Evolutionary conservation across 2,113 vertebrate species (phyloP).

Genomic region (Sinosuthora webbiana): DNA sequence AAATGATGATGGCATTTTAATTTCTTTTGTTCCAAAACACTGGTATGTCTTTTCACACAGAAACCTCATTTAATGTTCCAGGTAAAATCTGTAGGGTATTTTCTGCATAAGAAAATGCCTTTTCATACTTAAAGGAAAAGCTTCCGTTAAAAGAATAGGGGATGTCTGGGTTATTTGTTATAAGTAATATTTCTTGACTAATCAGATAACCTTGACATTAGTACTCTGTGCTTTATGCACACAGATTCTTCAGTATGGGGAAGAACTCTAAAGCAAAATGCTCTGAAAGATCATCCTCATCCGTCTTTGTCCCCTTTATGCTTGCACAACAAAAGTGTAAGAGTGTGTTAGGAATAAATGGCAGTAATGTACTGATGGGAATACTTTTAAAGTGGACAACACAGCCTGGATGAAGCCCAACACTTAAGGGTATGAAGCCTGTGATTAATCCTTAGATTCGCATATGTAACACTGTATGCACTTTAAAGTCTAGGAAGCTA

Average conservation of each 20-base stretch:
- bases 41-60: not conserved
- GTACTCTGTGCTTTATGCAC: not conserved
- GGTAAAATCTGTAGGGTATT: not conserved
- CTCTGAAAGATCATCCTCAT: not conserved
- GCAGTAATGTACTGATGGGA: conserved; percentile 65
- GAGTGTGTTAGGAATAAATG: conserved; percentile 51
- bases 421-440: conserved; percentile 36
- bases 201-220: not conserved
- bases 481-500: not conserved
- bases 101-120: not conserved
- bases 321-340: conserved; percentile 59
- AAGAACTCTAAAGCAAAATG: not conserved
- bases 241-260: not conserved
- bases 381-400: conserved; percentile 51
- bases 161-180: not conserved
- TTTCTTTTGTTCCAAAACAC: not conserved
- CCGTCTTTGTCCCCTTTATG: conserved; percentile 4
- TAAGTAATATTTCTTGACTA: not conserved
- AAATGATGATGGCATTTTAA: not conserved
- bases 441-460: conserved; percentile 42
- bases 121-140: not conserved
- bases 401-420: conserved; percentile 45
- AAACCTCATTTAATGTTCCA: not conserved
- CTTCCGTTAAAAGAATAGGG: not conserved
- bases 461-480: not conserved